Conservation (phyloP, 2,113 vertebrate species). For the Thamnaconus septentrionalis region DNA sequence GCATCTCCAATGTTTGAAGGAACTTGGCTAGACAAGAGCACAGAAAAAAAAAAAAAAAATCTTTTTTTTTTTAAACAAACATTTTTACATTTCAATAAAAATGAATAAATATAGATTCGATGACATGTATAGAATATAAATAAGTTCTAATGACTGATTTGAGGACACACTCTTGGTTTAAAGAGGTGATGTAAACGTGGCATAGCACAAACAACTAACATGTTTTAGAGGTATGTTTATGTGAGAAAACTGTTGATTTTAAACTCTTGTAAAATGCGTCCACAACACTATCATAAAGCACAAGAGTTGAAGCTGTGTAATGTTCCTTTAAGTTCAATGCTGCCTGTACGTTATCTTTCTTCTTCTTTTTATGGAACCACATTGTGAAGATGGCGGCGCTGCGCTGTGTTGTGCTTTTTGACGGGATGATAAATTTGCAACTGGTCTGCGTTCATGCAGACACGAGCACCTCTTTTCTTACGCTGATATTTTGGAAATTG, state of each 20-base stretch:
- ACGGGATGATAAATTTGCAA: too few relatives aligned
- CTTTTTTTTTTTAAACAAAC: not conserved
- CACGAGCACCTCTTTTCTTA: too few relatives aligned
- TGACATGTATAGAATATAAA: constrained; percentile 16
- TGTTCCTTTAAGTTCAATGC: constrained; percentile 1
- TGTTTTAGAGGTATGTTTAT: not conserved
- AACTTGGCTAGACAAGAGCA: not conserved
- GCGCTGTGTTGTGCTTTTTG: too few relatives aligned
- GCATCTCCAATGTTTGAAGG: constrained; percentile 15
- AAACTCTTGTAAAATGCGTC: constrained; percentile 25
- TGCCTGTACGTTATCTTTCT: constrained; percentile 13
- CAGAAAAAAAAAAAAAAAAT: fast-evolving
- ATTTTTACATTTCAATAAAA: constrained; percentile 8
- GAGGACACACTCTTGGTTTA: not conserved
- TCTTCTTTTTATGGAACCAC: constrained; percentile 19
- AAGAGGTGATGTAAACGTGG: constrained; percentile 1
- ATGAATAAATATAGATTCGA: constrained; percentile 15
- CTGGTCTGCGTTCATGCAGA: too few relatives aligned
- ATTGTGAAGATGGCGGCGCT: not conserved
- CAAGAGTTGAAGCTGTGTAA: constrained; percentile 28
- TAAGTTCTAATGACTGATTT: not conserved
- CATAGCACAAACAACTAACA: constrained; percentile 27
- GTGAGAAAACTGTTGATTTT: constrained; percentile 4
- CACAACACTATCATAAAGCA: constrained; percentile 34
- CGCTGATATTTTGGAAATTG: too few relatives aligned